Conservation (phyloP, 2,888 invertebrate genomes). For the Hirtodrosophila trivittata region DNA sequence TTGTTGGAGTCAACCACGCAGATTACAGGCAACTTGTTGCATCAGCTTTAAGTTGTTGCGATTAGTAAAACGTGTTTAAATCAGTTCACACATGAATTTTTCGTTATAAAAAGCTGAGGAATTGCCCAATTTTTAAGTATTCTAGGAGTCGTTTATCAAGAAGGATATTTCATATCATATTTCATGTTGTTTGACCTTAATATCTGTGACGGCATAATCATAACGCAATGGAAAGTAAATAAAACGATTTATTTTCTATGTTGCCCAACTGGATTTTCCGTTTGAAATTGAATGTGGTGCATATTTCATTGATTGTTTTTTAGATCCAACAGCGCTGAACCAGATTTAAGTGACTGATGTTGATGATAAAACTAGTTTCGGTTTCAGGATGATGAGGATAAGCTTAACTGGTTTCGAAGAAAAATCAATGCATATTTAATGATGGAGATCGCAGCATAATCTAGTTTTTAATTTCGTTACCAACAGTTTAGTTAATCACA, state of each 20-base stretch:
- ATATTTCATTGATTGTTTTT: slow-evolving; percentile 1
- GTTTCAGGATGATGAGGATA: slow-evolving; percentile 34
- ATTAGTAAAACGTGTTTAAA: slow-evolving; percentile 48
- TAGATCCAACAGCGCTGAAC: slow-evolving; percentile 3
- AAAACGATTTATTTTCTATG: slow-evolving; percentile 6
- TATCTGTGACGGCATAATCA: not conserved
- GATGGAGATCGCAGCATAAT: not conserved
- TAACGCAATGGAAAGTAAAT: not conserved
- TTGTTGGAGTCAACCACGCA: slow-evolving; percentile 15
- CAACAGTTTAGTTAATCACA: too few relatives aligned
- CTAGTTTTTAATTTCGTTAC: too few relatives aligned
- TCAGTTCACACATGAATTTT: not conserved
- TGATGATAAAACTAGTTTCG: slow-evolving; percentile 19
- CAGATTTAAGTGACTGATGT: slow-evolving; percentile 11
- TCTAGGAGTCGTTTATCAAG: too few relatives aligned
- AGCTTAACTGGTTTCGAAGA: slow-evolving; percentile 6
- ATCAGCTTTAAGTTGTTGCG: slow-evolving; percentile 38
- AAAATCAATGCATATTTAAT: not conserved
- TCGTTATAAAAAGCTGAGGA: not conserved
- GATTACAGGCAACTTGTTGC: slow-evolving; percentile 35
- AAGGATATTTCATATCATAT: slow-evolving; percentile 7
- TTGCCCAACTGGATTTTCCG: slow-evolving; percentile 12
- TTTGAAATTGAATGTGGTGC: slow-evolving; percentile 8
- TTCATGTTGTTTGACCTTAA: not conserved
- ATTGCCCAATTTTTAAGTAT: not conserved